Evolutionary conservation across 2,888 invertebrate genomes (phyloP).

Genomic region (Zaprionus bogoriensis): DNA sequence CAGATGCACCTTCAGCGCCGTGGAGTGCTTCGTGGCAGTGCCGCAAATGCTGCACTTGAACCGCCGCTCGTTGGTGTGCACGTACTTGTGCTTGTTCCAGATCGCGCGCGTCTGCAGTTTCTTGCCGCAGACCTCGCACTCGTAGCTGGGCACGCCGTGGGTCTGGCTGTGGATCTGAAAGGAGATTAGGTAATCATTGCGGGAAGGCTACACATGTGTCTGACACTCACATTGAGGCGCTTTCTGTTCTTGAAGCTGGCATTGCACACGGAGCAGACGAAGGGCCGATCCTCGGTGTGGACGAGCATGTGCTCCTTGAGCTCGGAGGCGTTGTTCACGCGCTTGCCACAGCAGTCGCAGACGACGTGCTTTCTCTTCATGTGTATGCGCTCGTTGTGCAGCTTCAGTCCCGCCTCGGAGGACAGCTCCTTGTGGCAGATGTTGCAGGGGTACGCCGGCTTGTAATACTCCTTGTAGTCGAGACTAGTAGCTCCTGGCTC

Average conservation of each 20-base stretch:
- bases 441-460: conserved; percentile 11
- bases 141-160: conserved; percentile 82
- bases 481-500: background rate
- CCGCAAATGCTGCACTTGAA: conserved; percentile 81
- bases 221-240: conserved; percentile 67
- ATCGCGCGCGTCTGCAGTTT: conserved; percentile 83
- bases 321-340: conserved; percentile 83
- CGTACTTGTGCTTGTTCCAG: conserved; percentile 82
- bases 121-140: conserved; percentile 82
- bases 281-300: conserved; percentile 83
- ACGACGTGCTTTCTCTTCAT: conserved; percentile 81
- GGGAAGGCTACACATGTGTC: conserved; percentile 47
- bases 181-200: too few relatives aligned
- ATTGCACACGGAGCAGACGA: conserved; percentile 81
- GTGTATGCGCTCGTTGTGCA: conserved; percentile 76
- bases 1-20: conserved; percentile 81
- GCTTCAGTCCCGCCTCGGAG: conserved; percentile 30
- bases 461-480: background rate
- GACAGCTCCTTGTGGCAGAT: conserved; percentile 36
- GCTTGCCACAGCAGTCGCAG: conserved; percentile 83
- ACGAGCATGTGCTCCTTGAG: conserved; percentile 83
- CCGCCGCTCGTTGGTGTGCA: conserved; percentile 78
- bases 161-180: conserved; percentile 82
- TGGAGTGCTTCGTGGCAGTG: conserved; percentile 80
- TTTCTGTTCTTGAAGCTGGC: conserved; percentile 80